Evolutionary conservation across 2,113 vertebrate species (phyloP), one percentile per base, ranked within the genome.

Genomic region (Nestor notabilis): DNA sequence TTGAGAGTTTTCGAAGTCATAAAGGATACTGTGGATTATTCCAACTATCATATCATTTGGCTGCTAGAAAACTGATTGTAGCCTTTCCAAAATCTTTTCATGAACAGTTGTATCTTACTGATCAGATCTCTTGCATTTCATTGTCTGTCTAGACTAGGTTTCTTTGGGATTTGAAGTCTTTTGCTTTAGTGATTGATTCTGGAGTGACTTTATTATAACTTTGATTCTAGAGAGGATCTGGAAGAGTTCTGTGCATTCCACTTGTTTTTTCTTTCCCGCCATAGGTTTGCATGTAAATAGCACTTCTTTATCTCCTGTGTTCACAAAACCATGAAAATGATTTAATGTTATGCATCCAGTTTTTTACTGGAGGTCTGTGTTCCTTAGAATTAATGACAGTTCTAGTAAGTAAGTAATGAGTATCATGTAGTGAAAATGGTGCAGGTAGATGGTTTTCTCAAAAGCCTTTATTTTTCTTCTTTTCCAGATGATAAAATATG

Each of bases 401-500:
- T 69, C 28, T 15, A 44, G 11, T 41, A 43, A 58, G 27, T 25
- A 49, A 78, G 13, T 23, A 65, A 4, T 19, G 46, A 41, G 27
- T 58, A 53, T 58, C 23, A 11, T 44, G 6, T 9, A 31, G 11
- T 39, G 20, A 50, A 81, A 89, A 39, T 1, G 7, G 4, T 64
- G 21, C n/a, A 80, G 13, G 14, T 39, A 1, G 9, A 12, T 16
- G 10, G 7, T 6, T 56, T 92, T 50, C 68, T 61, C 41, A 33
- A 28, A 75, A 79, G 11, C 15, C 11, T 82, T 78, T 69, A 1
- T 76, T 95, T 90, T 89, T 20, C 44, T 93, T 87, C 96, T 33
- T 39, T 78, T 43, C 19, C 97, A 99, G 99, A 91, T 99, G 41
- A 99, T 99, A 93, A 99, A 99, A 96, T 99, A 99, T 2, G 99